Base-by-base conservation (phyloP, 1,140 invertebrate species). In the Choristoneura fumiferana region DNA sequence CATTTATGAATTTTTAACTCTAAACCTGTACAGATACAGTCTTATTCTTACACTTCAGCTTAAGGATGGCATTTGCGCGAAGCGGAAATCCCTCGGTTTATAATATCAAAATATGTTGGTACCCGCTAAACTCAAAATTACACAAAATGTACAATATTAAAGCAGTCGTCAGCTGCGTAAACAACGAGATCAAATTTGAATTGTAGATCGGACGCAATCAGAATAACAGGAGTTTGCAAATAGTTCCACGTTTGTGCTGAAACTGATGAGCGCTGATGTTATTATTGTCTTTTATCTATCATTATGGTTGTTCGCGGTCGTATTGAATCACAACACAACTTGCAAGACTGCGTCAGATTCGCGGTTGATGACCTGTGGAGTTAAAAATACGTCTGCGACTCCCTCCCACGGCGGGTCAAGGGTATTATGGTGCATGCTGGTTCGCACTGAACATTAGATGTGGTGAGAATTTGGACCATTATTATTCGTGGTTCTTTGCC, bases 381-480 rank as follows among this genome's bases (percentile, higher is more conserved):
- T 71, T 81, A 74, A 77, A 79, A 77, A 78, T 79, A 78, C 59
- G 37, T 63, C 57, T 56, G 60, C 67, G 58, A 60, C 58, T 69
- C 64, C 63, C 67, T 79, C 74, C 74, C 72, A 75, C 73, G 69
- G 57, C 69, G 54, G 78, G 72, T 81, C 71, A 78, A 79, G 76
- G 73, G 67, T 76, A 74, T 72, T 64, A 61, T 54, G 63, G 56
- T 65, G 43, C 18, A 49, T 49, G 43, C 29, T 29, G 22, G 22
- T 18, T 13, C 43, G 18, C 43, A 49, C 43, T 33, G 14, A 49
- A 1, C 18, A 49, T 49, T 49, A 13, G 43, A 29, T 49, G 18
- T 12, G 43, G 22, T 33, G 43, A 49, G 18, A 49, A 29, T 49
- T 49, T n/a, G 40, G 40, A 18, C 15, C 17, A 49, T 49, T 49